A percentile compares a stretch with the other conserved stretches of the same genome.
These are phyloP conservation scores for Diacarnus erythraeanus DNA, from an alignment of 37 sponge, comb jelly and placozoan species.

Conservation along the genomic window DNA sequence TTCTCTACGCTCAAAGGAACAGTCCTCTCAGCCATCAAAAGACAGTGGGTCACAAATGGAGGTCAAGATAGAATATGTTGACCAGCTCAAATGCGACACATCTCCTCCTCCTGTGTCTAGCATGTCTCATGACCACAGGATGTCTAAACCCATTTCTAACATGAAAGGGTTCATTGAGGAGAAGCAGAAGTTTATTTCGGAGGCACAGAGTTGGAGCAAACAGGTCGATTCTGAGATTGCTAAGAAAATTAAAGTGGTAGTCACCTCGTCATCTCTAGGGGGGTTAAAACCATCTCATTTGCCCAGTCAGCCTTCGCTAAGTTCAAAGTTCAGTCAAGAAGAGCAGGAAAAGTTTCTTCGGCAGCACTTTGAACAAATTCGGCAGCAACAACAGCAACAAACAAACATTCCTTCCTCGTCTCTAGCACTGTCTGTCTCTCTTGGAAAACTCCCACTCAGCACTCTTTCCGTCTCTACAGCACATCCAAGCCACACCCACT, in stretches of 20 bases:
- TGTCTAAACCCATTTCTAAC: not conserved
- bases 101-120: not conserved
- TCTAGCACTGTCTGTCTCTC: not conserved
- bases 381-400: not conserved
- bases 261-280: not conserved
- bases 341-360: constrained; percentile 49
- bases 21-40: constrained; percentile 18
- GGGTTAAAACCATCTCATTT: not conserved
- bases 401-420: not conserved
- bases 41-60: constrained; percentile 13
- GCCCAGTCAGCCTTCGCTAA: not conserved
- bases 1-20: not conserved
- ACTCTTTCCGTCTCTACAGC: constrained; percentile 17
- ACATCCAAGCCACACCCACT: constrained; percentile 11
- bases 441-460: not conserved
- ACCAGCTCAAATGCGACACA: constrained; percentile 9
- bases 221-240: constrained; percentile 12
- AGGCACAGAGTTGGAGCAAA: constrained; percentile 61
- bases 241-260: not conserved
- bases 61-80: constrained; percentile 52
- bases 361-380: constrained; percentile 36
- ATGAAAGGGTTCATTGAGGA: not conserved
- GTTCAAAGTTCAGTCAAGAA: constrained; percentile 22
- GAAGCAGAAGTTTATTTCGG: constrained; percentile 49
- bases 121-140: not conserved